A percentile compares a stretch with the other conserved stretches of the same genome.
phyloP scores from a whole-genome alignment of 2,888 invertebrate genomes.

The Eristalis pertinax region DNA sequence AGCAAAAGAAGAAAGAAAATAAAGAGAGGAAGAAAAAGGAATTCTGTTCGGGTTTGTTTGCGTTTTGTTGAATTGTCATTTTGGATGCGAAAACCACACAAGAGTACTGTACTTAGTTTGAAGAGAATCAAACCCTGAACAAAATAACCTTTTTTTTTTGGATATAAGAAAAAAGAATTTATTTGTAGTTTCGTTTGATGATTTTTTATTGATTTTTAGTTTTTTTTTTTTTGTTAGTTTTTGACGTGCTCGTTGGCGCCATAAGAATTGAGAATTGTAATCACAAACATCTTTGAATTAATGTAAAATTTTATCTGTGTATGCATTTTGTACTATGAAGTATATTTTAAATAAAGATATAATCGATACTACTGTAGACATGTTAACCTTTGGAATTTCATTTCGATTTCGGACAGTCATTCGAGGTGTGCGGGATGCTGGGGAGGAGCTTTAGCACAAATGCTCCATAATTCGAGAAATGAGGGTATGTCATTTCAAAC shows the following conservation, averaged over 20 bases:
- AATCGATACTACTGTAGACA: constrained; percentile 55
- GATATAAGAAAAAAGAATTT: not conserved
- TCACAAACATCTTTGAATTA: constrained; percentile 61
- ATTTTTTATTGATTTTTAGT: constrained; percentile 5
- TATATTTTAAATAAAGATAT: constrained; percentile 64
- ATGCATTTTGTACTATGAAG: constrained; percentile 56
- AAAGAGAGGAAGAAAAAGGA: constrained; percentile 28
- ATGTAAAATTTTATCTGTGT: constrained; percentile 50
- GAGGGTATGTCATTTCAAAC: too few relatives aligned
- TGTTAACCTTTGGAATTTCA: constrained; percentile 22
- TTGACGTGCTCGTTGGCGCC: constrained; percentile 45
- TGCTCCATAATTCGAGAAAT: too few relatives aligned
- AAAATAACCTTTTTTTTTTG: constrained; percentile 57
- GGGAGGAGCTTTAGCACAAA: too few relatives aligned
- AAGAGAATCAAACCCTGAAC: constrained; percentile 57
- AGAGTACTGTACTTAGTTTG: constrained; percentile 51
- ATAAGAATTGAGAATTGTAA: constrained; percentile 44
- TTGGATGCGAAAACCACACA: not conserved
- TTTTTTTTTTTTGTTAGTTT: constrained; percentile 32
- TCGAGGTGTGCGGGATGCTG: too few relatives aligned
- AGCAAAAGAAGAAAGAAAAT: not conserved
- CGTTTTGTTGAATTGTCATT: not conserved
- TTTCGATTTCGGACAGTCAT: not conserved
- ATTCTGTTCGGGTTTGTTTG: constrained; percentile 68
- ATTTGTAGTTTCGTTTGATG: constrained; percentile 6